A percentile compares a stretch with the other conserved stretches of the same genome.
phyloP scores from a whole-genome alignment of 2,888 invertebrate genomes.

The Mechanitis messenoides region DNA sequence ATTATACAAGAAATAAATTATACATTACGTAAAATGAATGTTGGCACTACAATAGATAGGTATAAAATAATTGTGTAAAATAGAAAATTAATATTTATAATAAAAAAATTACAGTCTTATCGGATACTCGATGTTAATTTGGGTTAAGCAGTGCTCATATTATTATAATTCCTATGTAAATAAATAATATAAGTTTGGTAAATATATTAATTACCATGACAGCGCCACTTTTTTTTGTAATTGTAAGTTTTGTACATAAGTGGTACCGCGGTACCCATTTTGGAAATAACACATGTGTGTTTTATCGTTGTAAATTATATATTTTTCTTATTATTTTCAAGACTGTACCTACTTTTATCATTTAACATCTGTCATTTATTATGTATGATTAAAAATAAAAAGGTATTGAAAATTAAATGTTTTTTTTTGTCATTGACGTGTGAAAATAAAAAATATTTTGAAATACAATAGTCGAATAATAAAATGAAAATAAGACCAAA shows the following conservation, averaged over 20 bases:
- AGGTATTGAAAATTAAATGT: slow-evolving; percentile 54
- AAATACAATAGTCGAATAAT: too few relatives aligned
- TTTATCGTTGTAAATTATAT: slow-evolving; percentile 63
- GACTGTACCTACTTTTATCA: slow-evolving; percentile 70
- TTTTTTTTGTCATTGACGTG: slow-evolving; percentile 32
- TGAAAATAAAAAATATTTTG: too few relatives aligned
- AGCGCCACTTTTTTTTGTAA: slow-evolving; percentile 39
- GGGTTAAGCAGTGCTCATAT: slow-evolving; percentile 40
- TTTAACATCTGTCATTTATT: slow-evolving; percentile 71
- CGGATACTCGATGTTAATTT: slow-evolving; percentile 27
- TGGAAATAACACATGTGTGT: slow-evolving; percentile 36
- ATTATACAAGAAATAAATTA: slow-evolving; percentile 28
- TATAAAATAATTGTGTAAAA: slow-evolving; percentile 64
- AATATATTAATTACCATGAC: slow-evolving; percentile 30
- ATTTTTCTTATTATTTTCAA: slow-evolving; percentile 69
- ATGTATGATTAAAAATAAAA: slow-evolving; percentile 73
- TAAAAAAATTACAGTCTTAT: slow-evolving; percentile 23
- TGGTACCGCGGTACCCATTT: slow-evolving; percentile 33
- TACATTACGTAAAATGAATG: slow-evolving; percentile 37
- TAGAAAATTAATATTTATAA: slow-evolving; percentile 45
- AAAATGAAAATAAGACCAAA: too few relatives aligned
- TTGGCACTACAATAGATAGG: slow-evolving; percentile 64
- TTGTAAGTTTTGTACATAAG: slow-evolving; percentile 39
- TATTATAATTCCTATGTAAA: slow-evolving; percentile 68
- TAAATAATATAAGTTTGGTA: slow-evolving; percentile 45